Evolutionary conservation across 2,888 invertebrate genomes (phyloP).

Genomic region (Poecilus cupreus): DNA sequence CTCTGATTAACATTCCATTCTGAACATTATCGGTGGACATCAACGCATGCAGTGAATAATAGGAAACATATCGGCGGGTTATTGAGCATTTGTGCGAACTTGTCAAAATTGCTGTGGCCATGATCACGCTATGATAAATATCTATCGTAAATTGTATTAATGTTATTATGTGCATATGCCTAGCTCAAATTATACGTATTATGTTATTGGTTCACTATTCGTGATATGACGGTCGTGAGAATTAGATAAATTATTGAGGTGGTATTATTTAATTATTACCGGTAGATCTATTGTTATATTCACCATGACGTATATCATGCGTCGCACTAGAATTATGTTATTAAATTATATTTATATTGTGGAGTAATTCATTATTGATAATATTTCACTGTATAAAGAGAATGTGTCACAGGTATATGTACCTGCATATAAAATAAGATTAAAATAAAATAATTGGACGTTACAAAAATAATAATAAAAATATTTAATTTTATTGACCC

Average conservation of each 20-base stretch:
- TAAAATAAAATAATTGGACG: no score
- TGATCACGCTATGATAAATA: conserved; percentile 39
- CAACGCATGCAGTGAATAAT: neutral
- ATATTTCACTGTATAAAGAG: neutral
- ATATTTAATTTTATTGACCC: no score
- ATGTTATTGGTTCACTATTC: conserved; percentile 1
- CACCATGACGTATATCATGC: conserved; percentile 15
- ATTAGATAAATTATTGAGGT: conserved; percentile 38
- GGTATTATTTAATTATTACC: conserved; percentile 26
- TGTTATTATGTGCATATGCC: conserved; percentile 12
- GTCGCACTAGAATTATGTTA: conserved; percentile 20
- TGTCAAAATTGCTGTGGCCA: conserved; percentile 27
- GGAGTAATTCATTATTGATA: neutral
- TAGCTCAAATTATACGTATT: conserved; percentile 8
- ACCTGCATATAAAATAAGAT: no score
- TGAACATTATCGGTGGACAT: neutral
- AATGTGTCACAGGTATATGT: no score
- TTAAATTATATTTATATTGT: conserved; percentile 8
- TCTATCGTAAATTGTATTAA: conserved; percentile 6
- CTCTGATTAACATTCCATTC: conserved; percentile 25
- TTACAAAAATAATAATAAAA: no score
- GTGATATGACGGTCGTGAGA: neutral
- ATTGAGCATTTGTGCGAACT: conserved; percentile 43
- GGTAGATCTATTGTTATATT: neutral
- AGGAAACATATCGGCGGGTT: neutral